These are phyloP conservation scores for Urocyon cinereoargenteus DNA, from an alignment of 2,797 vertebrate species.

Conservation along the genomic window DNA sequence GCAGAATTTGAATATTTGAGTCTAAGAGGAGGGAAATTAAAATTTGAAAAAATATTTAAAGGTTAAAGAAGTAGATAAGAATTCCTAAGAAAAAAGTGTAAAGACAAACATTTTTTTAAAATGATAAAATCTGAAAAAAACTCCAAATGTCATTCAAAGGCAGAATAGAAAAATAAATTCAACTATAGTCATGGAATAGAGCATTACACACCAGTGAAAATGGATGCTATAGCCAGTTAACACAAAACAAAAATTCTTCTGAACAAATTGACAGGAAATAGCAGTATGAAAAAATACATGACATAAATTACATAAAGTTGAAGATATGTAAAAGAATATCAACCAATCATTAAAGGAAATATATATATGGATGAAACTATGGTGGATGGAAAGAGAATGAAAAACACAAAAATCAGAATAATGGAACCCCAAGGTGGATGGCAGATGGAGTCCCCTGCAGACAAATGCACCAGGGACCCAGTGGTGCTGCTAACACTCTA, in stretches of 20 bases:
- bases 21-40: background rate
- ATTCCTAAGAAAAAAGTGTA: background rate
- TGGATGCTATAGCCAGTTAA: background rate
- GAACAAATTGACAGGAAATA: background rate
- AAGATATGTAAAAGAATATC: background rate
- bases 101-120: background rate
- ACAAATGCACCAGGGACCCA: fast-evolving
- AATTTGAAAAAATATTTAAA: background rate
- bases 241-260: background rate
- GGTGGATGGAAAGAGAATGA: background rate
- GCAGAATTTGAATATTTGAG: background rate
- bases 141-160: background rate
- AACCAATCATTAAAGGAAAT: background rate
- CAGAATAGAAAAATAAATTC: background rate
- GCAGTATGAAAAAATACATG: background rate
- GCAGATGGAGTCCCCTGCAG: background rate
- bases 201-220: background rate
- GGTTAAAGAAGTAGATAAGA: background rate
- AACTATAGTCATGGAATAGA: background rate
- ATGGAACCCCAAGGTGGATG: background rate
- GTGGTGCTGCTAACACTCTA: background rate
- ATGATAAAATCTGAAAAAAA: background rate
- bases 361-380: background rate
- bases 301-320: background rate
- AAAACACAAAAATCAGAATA: background rate